Evolutionary conservation across 2,797 vertebrate species (phyloP).

Genomic region (Delichon dasypus): DNA sequence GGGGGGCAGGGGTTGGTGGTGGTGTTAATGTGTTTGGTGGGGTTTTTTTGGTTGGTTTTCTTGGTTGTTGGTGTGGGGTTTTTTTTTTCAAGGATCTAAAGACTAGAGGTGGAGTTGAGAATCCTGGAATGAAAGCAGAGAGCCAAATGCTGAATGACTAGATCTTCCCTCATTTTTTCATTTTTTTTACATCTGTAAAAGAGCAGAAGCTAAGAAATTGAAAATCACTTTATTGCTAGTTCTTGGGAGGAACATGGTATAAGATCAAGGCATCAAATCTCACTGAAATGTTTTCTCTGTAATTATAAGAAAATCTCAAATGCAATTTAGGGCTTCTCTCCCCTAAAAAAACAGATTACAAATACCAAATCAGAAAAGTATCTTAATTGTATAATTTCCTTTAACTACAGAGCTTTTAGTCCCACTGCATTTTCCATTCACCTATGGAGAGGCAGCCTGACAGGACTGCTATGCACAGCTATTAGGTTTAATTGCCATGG

Average conservation of each 20-base stretch:
- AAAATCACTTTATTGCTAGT: neutral
- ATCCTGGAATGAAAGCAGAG: neutral
- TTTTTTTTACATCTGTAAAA: neutral
- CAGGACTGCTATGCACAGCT: slow-evolving; percentile 34
- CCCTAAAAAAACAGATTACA: neutral
- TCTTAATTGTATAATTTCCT: neutral
- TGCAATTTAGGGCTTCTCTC: neutral
- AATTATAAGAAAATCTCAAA: slow-evolving; percentile 20
- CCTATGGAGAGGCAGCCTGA: slow-evolving; percentile 31
- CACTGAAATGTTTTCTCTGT: neutral
- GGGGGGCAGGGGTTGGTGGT: neutral
- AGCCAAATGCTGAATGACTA: neutral
- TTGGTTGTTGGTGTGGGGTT: neutral
- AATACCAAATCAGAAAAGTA: neutral
- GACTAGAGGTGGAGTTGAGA: neutral
- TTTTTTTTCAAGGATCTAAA: neutral
- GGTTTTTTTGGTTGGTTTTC: neutral
- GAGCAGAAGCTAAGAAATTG: neutral
- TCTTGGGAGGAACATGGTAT: neutral
- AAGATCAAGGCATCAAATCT: neutral
- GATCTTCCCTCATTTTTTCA: neutral
- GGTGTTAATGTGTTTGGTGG: neutral
- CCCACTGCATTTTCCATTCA: slow-evolving; percentile 5
- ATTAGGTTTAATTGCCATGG: slow-evolving; percentile 68
- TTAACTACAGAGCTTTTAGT: slow-evolving; percentile 21